Evolutionary conservation across 2,888 invertebrate species (phyloP), one percentile per base, ranked within the genome.

Genomic region (Sarcophaga variegata): DNA sequence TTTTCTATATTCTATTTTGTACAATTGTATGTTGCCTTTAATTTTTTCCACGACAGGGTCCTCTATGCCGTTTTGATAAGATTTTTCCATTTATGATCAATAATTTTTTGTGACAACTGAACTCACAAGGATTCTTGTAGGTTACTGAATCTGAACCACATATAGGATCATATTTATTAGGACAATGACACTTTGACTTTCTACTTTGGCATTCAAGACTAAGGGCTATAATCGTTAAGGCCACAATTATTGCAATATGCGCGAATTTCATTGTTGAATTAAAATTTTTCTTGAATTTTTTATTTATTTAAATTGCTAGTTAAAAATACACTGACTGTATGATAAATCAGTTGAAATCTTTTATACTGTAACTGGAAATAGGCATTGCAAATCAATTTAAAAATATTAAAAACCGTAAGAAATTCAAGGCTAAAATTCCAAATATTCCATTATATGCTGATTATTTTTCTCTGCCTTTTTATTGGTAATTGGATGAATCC

Each of bases 61-160:
- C 93, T 4, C 67, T 27, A 80, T 90, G 90, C 6, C 90, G 67
- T 4, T 91, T 0, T 0, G 74, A 79, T 82, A 92, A 69, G 64
- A 89, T 92, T 74, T 91, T 92, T 77, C 93, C 93, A 3, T 78
- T 25, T 5, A 90, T 89, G 49, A 88, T 89, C 3, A 87, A 4
- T 1, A 89, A 85, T 2, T 89, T 89, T 10, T 85, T 88, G 1
- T 81, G 84, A 81, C 92, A 92, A 3, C 93, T 88, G 67, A 90
- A 91, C 22, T 89, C 63, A 62, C 92, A 92, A 20, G 89, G 90
- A 87, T 92, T 92, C 4, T 89, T 25, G 75, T 93, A 93, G 37
- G 92, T 91, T 1, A 85, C 63, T 47, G 80, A 12, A 86, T 92
- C 89, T 79, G 88, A 88, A 76, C 89, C 92, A 85, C 92, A 92